These are phyloP conservation scores for cattle (Bos taurus) DNA, from an alignment of 2,113 vertebrate genomes.

Conservation along the genomic window DNA sequence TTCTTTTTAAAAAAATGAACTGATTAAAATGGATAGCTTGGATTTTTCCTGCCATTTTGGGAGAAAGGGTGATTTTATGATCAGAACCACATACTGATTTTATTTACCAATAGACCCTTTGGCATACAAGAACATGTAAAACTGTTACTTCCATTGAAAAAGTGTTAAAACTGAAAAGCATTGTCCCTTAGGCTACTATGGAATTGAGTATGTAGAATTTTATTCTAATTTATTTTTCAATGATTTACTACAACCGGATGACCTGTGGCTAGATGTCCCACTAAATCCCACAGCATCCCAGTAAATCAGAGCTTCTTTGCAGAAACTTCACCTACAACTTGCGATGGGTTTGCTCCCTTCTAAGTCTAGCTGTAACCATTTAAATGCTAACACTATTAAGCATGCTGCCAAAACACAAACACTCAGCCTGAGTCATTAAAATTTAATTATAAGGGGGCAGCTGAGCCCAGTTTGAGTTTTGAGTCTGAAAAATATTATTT, in stretches of 20 bases:
- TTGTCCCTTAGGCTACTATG: neutral
- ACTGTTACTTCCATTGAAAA: neutral
- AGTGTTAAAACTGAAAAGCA: neutral
- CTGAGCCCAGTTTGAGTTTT: slow-evolving; percentile 79
- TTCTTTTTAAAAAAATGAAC: slow-evolving; percentile 34
- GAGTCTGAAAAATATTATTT: slow-evolving; percentile 72
- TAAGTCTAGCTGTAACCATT: slow-evolving; percentile 71
- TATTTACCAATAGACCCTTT: neutral
- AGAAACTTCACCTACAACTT: slow-evolving; percentile 8
- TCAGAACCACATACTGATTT: accelerated
- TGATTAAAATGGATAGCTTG: neutral
- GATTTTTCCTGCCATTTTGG: neutral
- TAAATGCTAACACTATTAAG: slow-evolving; percentile 82
- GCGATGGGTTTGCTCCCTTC: slow-evolving; percentile 42
- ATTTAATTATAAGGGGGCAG: slow-evolving; percentile 85
- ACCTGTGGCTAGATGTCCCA: neutral
- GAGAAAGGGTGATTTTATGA: neutral
- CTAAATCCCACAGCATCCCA: neutral
- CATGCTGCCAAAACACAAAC: slow-evolving; percentile 82
- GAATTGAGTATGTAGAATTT: neutral
- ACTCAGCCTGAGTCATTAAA: slow-evolving; percentile 82
- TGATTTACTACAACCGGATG: neutral
- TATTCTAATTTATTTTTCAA: slow-evolving; percentile 14
- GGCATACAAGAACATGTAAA: accelerated
- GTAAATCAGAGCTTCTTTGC: neutral